Conservation (phyloP, 2,113 vertebrate species). For the Ahaetulla prasina region DNA sequence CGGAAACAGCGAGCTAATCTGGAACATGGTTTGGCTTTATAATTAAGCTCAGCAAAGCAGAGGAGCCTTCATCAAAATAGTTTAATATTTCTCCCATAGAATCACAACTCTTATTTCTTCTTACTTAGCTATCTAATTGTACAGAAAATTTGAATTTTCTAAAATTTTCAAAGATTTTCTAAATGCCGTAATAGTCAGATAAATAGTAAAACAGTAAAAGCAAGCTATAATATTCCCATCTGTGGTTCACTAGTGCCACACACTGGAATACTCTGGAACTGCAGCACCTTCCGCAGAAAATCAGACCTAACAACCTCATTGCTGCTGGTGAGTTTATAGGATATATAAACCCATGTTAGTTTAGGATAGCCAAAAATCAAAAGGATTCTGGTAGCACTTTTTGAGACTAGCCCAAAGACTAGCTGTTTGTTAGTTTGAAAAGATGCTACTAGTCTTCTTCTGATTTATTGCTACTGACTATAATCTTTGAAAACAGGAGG, state of each 20-base stretch:
- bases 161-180: background rate
- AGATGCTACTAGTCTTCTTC: background rate
- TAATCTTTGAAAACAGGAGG: background rate
- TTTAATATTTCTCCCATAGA: background rate
- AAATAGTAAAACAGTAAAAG: background rate
- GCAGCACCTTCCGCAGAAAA: background rate
- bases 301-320: background rate
- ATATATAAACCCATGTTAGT: background rate
- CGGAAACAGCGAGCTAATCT: background rate
- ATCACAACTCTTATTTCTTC: background rate
- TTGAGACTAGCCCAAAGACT: background rate
- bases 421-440: background rate
- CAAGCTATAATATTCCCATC: background rate
- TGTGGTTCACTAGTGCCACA: background rate
- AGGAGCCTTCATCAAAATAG: background rate
- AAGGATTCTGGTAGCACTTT: background rate
- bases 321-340: background rate
- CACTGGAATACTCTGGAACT: background rate
- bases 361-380: background rate
- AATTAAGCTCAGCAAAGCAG: background rate
- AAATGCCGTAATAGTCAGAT: background rate
- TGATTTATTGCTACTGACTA: background rate
- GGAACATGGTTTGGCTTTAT: background rate
- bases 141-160: background rate
- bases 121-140: background rate